phyloP scores from a whole-genome alignment of 2,797 vertebrate genomes.

The Clarias laeviceps region DNA sequence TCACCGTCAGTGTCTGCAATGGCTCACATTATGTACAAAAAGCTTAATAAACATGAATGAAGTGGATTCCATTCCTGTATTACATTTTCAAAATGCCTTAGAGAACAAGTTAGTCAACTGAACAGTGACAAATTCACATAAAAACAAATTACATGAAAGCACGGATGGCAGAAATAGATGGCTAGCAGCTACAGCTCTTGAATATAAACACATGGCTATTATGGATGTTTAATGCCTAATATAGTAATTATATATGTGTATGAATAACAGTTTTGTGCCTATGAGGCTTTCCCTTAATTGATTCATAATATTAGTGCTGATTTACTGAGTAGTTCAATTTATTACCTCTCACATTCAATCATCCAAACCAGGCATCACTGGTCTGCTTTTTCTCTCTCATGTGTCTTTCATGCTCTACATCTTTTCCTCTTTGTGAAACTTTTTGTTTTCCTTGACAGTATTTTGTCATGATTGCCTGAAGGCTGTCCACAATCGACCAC shows the following conservation, averaged over 20 bases:
- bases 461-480: conserved; percentile 68
- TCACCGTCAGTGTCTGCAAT: background rate
- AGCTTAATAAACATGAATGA: background rate
- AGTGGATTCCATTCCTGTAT: background rate
- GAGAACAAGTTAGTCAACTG: background rate
- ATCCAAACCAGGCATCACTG: background rate
- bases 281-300: conserved; percentile 1
- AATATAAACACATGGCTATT: background rate
- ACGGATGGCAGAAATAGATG: background rate
- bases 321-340: background rate
- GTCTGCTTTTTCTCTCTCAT: conserved; percentile 1
- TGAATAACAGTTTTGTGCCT: background rate
- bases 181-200: background rate
- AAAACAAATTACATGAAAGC: background rate
- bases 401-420: conserved; percentile 18
- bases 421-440: conserved; percentile 21
- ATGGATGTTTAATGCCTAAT: background rate
- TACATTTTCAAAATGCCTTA: background rate
- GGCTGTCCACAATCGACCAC: conserved; percentile 70
- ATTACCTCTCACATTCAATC: background rate
- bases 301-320: background rate
- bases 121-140: background rate
- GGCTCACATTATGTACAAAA: background rate
- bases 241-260: background rate
- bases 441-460: conserved; percentile 62